phyloP scores from a whole-genome alignment of 2,797 vertebrate species.

The Helarctos malayanus region DNA sequence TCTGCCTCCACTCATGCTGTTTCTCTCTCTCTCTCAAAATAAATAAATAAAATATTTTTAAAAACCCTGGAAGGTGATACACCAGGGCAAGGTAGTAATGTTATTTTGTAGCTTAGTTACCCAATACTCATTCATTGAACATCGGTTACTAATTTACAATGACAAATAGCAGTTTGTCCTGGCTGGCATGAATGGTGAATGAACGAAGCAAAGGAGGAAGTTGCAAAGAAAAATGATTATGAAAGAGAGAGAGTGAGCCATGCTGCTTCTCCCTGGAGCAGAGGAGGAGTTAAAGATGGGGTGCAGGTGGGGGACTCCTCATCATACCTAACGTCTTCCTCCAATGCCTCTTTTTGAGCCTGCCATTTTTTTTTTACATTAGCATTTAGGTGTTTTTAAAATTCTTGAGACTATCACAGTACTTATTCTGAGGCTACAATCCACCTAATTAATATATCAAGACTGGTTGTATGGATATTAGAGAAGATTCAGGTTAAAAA shows the following conservation, averaged over 20 bases:
- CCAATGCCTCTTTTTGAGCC: neutral
- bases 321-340: neutral
- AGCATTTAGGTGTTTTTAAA: conserved; percentile 67
- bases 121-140: neutral
- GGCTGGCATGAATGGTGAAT: neutral
- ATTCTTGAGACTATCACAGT: conserved; percentile 71
- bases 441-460: conserved; percentile 68
- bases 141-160: neutral
- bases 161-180: neutral
- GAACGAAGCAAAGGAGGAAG: neutral
- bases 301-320: neutral
- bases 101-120: neutral
- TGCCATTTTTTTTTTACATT: conserved; percentile 51
- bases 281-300: neutral
- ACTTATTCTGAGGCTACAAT: conserved; percentile 66
- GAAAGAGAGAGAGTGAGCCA: neutral
- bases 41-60: neutral
- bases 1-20: neutral
- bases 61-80: neutral
- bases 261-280: neutral
- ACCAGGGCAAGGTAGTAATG: neutral
- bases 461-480: conserved; percentile 26
- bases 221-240: conserved; percentile 19
- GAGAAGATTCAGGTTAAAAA: conserved; percentile 48
- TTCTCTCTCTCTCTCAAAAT: neutral